These are phyloP conservation scores for Nettapus auritus DNA, from an alignment of 2,113 vertebrate species.

Conservation along the genomic window DNA sequence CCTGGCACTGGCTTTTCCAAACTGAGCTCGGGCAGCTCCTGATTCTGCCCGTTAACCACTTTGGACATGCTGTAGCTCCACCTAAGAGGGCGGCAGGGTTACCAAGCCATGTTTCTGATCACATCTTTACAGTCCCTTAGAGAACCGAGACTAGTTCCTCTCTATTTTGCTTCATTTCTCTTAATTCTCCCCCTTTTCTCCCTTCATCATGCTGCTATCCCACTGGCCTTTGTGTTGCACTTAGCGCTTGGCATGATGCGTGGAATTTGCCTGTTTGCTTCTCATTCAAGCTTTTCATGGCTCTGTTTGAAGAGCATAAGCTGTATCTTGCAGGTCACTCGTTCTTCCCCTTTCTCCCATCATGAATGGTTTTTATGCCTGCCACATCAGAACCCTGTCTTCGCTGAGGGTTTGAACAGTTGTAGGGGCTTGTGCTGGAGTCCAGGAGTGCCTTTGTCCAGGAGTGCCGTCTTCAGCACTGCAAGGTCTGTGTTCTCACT, in stretches of 20 bases:
- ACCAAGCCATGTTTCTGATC: rapidly evolving
- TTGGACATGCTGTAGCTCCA: not conserved
- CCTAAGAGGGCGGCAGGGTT: not conserved
- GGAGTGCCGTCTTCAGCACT: not conserved
- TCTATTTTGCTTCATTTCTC: not conserved
- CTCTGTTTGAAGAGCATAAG: not conserved
- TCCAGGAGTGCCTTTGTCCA: no score
- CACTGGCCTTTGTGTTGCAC: no score
- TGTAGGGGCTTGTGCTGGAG: not conserved
- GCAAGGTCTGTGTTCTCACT: not conserved
- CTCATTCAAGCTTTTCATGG: not conserved
- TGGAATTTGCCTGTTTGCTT: not conserved
- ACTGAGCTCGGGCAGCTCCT: not conserved
- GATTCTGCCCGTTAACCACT: not conserved
- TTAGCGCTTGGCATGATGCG: not conserved
- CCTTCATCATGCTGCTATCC: not conserved
- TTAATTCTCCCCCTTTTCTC: not conserved
- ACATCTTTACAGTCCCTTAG: not conserved
- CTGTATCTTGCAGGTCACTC: not conserved
- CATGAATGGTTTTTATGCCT: not conserved
- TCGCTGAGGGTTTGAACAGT: not conserved
- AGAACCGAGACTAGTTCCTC: not conserved
- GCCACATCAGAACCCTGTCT: not conserved
- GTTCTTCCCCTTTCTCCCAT: not conserved
- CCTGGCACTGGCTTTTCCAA: not conserved